Percentiles rank a stretch among this genome's conserved stretches.
Evolutionary conservation across 2,888 invertebrate species (phyloP).

Genomic region (Orthosia gothica): DNA sequence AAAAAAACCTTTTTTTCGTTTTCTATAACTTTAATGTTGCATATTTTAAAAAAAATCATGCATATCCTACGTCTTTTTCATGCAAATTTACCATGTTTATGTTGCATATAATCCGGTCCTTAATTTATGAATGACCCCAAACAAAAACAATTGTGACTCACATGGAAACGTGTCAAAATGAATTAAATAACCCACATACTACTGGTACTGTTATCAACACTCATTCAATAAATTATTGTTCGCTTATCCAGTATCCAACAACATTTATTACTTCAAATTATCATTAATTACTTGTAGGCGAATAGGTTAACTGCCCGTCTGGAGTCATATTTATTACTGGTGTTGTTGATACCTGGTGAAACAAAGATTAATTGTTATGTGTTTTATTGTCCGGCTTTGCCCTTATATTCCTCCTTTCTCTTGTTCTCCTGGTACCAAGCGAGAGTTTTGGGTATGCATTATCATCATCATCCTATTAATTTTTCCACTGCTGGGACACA

Average conservation of each 20-base stretch:
- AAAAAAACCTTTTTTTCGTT: no score
- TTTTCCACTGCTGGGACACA: no score
- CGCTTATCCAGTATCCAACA: slow-evolving; percentile 35
- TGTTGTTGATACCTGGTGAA: neutral
- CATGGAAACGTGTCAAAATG: neutral
- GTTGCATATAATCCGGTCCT: no score
- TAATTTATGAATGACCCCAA: no score
- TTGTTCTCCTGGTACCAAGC: neutral
- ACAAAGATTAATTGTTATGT: neutral
- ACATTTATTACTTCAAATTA: slow-evolving; percentile 45
- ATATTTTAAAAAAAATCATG: no score
- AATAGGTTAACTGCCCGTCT: slow-evolving; percentile 44
- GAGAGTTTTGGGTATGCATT: no score
- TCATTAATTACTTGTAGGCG: slow-evolving; percentile 38
- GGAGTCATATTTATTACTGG: neutral
- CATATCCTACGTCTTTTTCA: no score
- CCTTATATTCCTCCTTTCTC: neutral
- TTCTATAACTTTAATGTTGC: no score
- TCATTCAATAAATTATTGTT: slow-evolving; percentile 49
- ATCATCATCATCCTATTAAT: no score
- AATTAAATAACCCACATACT: slow-evolving; percentile 25
- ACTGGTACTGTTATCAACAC: slow-evolving; percentile 43
- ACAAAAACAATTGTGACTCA: no score
- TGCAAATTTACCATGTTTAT: no score
- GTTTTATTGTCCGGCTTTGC: neutral